phyloP scores from a whole-genome alignment of 2,797 vertebrate genomes.

The Coccyzus lansbergi region DNA sequence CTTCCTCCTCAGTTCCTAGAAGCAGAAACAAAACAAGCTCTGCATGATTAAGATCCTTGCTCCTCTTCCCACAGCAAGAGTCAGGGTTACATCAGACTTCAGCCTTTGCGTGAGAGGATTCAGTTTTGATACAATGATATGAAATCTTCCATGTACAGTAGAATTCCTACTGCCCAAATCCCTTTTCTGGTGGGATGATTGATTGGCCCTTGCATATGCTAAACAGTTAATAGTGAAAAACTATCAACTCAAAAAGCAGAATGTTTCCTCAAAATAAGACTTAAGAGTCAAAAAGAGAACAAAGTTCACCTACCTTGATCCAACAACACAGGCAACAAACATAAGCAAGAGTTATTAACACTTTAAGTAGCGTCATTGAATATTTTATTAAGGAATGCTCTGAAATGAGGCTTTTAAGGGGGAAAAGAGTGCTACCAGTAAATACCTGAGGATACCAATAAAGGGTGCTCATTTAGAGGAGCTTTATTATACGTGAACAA shows the following conservation, averaged over 20 bases:
- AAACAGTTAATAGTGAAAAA: background rate
- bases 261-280: background rate
- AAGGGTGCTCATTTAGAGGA: background rate
- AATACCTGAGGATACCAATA: background rate
- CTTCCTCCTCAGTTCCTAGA: background rate
- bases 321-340: background rate
- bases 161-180: background rate
- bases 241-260: background rate
- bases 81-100: fast-evolving
- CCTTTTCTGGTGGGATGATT: background rate
- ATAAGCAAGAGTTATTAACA: background rate
- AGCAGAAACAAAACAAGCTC: background rate
- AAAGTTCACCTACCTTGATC: background rate
- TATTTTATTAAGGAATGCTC: background rate
- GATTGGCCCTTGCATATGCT: background rate
- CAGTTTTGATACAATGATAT: background rate
- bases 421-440: background rate
- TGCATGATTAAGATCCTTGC: background rate
- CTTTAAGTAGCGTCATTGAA: background rate
- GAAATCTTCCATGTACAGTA: background rate
- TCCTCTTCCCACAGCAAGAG: background rate
- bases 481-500: background rate
- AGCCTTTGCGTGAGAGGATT: background rate
- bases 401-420: background rate
- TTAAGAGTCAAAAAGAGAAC: background rate